A percentile compares a stretch with the other conserved stretches of the same genome.
Evolutionary conservation across 2,888 invertebrate species (phyloP).

Genomic region (Pristionchus japonicus): DNA sequence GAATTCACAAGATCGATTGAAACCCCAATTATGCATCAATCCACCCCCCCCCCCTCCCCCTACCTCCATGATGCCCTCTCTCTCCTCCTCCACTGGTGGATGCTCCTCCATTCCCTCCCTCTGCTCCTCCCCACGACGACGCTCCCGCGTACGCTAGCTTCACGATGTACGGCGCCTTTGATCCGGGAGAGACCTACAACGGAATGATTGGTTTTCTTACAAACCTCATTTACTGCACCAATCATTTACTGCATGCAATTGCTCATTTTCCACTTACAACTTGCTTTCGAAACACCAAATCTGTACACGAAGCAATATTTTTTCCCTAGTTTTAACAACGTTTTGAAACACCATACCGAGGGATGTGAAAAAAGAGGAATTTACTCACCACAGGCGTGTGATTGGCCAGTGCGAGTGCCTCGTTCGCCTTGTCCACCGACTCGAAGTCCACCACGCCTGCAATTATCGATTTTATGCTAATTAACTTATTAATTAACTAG

Average conservation of each 20-base stretch:
- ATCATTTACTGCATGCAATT: too few relatives aligned
- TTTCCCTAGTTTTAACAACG: too few relatives aligned
- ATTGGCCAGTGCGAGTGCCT: constrained; percentile 95
- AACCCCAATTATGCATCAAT: not conserved
- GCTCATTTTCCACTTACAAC: too few relatives aligned
- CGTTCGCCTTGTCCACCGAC: constrained; percentile 90
- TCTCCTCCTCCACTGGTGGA: not conserved
- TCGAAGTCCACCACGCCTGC: constrained; percentile 96
- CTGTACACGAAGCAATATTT: too few relatives aligned
- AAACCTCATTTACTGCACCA: too few relatives aligned
- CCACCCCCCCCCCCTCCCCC: not conserved
- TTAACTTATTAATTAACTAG: too few relatives aligned
- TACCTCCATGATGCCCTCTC: too few relatives aligned
- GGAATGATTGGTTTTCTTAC: too few relatives aligned
- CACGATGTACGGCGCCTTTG: constrained; percentile 98
- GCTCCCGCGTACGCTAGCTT: constrained; percentile 87
- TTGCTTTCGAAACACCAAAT: too few relatives aligned
- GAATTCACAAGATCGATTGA: not conserved
- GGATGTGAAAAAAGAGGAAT: not conserved
- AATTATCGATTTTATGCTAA: not conserved
- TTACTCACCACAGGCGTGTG: constrained; percentile 92
- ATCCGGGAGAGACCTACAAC: constrained; percentile 81
- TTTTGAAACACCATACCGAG: too few relatives aligned
- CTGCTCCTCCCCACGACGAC: not conserved
- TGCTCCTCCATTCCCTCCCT: not conserved